phyloP scores from a whole-genome alignment of 2,113 vertebrate species.

The Scartelaos histophorus region DNA sequence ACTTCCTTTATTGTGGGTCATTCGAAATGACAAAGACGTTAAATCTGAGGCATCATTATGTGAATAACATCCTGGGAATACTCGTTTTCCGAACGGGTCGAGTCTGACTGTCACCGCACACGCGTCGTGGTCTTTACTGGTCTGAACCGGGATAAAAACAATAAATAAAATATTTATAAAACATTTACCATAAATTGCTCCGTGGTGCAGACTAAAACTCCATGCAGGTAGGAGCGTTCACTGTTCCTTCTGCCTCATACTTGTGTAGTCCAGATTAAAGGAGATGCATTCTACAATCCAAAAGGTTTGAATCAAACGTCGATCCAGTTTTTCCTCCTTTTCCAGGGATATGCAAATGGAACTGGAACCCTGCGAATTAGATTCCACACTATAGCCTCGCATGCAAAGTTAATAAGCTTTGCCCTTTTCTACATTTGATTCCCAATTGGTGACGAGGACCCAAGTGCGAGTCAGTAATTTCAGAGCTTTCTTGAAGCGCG shows the following conservation, averaged over 20 bases:
- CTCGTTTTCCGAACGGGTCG: conserved; percentile 7
- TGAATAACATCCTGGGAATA: conserved; percentile 26
- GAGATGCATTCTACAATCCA: conserved; percentile 70
- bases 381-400: conserved; percentile 66
- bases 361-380: conserved; percentile 55
- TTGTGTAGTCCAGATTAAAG: conserved; percentile 64
- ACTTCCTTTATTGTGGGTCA: conserved; percentile 69
- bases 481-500: conserved; percentile 61
- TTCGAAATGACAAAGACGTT: conserved; percentile 61
- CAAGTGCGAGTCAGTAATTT: conserved; percentile 67
- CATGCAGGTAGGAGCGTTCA: conserved; percentile 73
- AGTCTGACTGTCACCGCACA: conserved; percentile 1
- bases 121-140: background rate
- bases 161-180: conserved; percentile 28
- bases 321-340: conserved; percentile 65
- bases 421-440: conserved; percentile 51
- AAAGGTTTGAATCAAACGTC: conserved; percentile 59
- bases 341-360: conserved; percentile 51
- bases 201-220: conserved; percentile 74
- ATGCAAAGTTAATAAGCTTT: conserved; percentile 68
- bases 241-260: conserved; percentile 62
- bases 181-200: conserved; percentile 82
- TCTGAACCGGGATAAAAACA: conserved; percentile 2
- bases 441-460: conserved; percentile 56
- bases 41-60: conserved; percentile 39